A percentile compares a stretch with the other conserved stretches of the same genome.
phyloP scores from a whole-genome alignment of 2,797 vertebrate genomes.

The Tapera naevia region DNA sequence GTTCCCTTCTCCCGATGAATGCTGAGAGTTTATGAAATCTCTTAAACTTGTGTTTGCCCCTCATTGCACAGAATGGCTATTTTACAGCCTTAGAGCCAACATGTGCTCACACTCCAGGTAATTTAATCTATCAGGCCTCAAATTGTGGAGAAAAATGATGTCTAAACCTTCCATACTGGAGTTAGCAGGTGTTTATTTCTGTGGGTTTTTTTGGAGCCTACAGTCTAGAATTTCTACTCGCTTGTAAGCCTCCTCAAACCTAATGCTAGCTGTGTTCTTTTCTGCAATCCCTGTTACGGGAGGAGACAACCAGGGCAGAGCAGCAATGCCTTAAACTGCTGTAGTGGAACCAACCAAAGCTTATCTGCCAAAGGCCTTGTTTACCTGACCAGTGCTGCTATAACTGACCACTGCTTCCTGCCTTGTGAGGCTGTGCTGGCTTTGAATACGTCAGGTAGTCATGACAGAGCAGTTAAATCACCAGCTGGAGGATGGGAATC shows the following conservation, averaged over 20 bases:
- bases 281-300: fast-evolving
- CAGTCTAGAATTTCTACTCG: neutral
- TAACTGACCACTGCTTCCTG: neutral
- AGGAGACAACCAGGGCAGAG: neutral
- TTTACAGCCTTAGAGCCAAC: neutral
- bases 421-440: neutral
- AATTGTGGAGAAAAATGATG: neutral
- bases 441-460: neutral
- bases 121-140: neutral
- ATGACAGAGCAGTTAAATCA: neutral
- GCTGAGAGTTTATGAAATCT: neutral
- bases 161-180: neutral
- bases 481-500: neutral
- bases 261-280: neutral
- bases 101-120: neutral
- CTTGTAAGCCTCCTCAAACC: neutral
- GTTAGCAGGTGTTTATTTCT: neutral
- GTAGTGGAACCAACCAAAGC: neutral
- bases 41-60: neutral
- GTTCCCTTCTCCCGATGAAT: neutral
- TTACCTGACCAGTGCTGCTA: neutral
- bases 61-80: neutral
- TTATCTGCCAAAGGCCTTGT: neutral
- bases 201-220: neutral
- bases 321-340: neutral